Evolutionary conservation across 2,797 vertebrate species (phyloP), one percentile per base, ranked within the genome.

Genomic region (Picus viridis): DNA sequence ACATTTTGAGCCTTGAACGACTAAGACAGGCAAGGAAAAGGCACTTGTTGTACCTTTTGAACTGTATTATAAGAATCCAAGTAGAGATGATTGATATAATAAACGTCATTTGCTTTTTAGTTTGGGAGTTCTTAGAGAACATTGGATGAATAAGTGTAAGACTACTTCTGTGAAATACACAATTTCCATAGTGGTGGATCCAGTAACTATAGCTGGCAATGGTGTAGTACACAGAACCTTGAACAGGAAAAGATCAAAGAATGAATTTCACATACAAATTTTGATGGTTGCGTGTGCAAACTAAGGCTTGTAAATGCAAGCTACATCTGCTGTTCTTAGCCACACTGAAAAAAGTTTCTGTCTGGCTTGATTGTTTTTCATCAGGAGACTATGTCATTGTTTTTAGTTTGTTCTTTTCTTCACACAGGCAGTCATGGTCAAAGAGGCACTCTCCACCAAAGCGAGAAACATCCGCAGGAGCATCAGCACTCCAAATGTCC

Each of bases 401-500:
- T 78, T 54, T 83, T 12, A 88, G 5, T 43, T 29, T 49, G 18
- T 32, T 57, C 27, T 23, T 53, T 67, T 91, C 56, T 83, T 84
- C 45, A 45, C 56, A 2, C 94, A 99, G 99, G 99, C 99, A 8
- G 99, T 99, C 90, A 99, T 99, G 0, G 98, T 99, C 75, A 99
- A 99, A 95, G 99, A 99, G 96, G 98, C 98, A 0, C 98, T 99
- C 36, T 97, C 99, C 88, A 97, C 98, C 62, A 99, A 99, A 97
- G 98, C 97, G 7, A 98, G 98, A 97, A 98, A 99, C 94, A 98
- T 99, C 34, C 98, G 98, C 69, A 98, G 99, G 89, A 99, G 99
- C 92, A 97, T 99, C 96, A 99, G 99, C 98, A 99, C 99, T 18
- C 99, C 99, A 2, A 99, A 99, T 12, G 99, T 99, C 74, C 99